Conservation (phyloP, 2,888 invertebrate species). For the Uropetala carovei region DNA sequence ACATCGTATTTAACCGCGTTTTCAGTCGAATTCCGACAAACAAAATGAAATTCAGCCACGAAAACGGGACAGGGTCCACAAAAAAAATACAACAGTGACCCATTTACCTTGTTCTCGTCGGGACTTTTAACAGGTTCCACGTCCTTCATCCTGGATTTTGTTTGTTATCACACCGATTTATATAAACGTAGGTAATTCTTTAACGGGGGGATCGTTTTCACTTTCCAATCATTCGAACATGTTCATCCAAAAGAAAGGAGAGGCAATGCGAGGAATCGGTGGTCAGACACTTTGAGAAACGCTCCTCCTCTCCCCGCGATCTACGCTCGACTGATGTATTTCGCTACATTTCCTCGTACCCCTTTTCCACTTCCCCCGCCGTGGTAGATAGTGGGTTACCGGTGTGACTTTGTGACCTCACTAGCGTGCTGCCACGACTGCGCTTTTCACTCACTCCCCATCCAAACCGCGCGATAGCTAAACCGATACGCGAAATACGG, state of each 20-base stretch:
- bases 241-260: not conserved
- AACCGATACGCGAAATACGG: not conserved
- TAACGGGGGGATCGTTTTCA: not conserved
- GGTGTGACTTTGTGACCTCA: slow-evolving; percentile 50
- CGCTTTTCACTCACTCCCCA: not conserved
- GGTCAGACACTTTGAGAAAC: not conserved
- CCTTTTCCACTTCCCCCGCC: slow-evolving; percentile 20
- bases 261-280: not conserved
- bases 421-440: slow-evolving; percentile 47
- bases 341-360: slow-evolving; percentile 25
- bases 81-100: not conserved
- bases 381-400: slow-evolving; percentile 54
- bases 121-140: slow-evolving; percentile 2
- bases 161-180: not conserved
- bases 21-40: no score
- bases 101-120: slow-evolving; percentile 51
- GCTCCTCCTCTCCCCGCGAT: not conserved
- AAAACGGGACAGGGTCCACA: no score
- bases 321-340: slow-evolving; percentile 11
- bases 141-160: slow-evolving; percentile 42
- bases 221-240: not conserved
- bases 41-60: no score
- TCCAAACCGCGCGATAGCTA: not conserved
- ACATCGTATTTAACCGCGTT: no score
- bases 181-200: not conserved